Evolutionary conservation across 2,888 invertebrate genomes (phyloP), one percentile per base, ranked within the genome.

Genomic region (Colletes collaris): DNA sequence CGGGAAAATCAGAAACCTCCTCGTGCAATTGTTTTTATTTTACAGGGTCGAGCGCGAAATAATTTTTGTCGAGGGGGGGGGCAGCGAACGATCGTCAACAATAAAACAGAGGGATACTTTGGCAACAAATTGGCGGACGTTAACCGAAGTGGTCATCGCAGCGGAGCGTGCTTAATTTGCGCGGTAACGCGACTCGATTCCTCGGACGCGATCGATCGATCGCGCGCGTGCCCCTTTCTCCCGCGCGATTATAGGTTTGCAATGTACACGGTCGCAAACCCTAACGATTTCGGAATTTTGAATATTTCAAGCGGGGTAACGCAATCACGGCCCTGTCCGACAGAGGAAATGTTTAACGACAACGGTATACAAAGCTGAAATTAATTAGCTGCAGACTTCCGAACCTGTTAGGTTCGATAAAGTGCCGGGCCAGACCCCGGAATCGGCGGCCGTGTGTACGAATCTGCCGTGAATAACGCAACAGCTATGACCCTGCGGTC

Each of bases 341-440:
- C 50, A 52, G 65, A 68, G 75, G 69, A 81, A 79, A 81, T 79
- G 79, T 76, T 79, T 76, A 68, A 76, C 80, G 67, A 64, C 69
- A 69, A 69, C 65, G 66, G 62, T 65, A 56, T 66, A 69, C 76
- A 72, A 81, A 69, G 75, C 72, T 50, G 69, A 81, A 76, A 76
- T 80, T 79, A 81, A 81, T 81, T 80, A 81, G 81, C 79, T 71
- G 49, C 71, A 68, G 79, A 81, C 64, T 79, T 71, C 58, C 59
- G 56, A 65, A 62, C 64, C 50, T 8, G 66, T 69, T 67, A 58
- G 53, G 16, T 40, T 49, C 81, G 67, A 76, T 77, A 72, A 76
- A 81, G 64, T 76, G 37, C 11, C 44, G 64, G 11, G 40, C 40
- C 40, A 40, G 50, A 50, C 50, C 37, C 8, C 8, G 44, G 44